These are phyloP conservation scores for Tauraco erythrolophus DNA, from an alignment of 2,113 vertebrate genomes.

Conservation along the genomic window DNA sequence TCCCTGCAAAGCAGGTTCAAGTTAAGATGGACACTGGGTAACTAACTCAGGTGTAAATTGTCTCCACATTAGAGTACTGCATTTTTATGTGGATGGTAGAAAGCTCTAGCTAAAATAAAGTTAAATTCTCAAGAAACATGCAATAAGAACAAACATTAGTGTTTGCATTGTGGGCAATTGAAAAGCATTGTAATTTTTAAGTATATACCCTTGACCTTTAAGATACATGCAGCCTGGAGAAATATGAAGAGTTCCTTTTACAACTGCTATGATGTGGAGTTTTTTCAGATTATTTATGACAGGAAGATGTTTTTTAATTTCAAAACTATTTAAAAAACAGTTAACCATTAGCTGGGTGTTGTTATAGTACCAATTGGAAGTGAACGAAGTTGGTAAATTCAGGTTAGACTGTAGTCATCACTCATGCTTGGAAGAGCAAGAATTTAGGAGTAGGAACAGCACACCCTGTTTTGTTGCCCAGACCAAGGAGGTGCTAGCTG, in stretches of 20 bases:
- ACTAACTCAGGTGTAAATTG: not conserved
- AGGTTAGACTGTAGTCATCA: not conserved
- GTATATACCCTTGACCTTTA: not conserved
- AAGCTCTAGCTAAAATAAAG: not conserved
- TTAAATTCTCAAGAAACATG: not conserved
- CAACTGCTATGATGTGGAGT: not conserved
- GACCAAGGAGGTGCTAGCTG: not conserved
- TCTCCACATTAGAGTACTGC: not conserved
- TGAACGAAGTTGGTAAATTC: not conserved
- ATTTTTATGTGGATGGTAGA: not conserved
- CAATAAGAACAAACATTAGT: not conserved
- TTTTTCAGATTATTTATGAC: not conserved
- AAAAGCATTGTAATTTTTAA: not conserved
- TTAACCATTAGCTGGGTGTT: not conserved
- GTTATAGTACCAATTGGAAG: not conserved
- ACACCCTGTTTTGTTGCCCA: not conserved
- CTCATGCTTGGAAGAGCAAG: not conserved
- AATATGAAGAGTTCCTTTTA: not conserved
- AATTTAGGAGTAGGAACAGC: not conserved
- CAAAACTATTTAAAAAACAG: not conserved
- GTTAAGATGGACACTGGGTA: not conserved
- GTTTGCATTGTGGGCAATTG: not conserved
- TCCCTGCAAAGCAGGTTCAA: not conserved
- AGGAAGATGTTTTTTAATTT: not conserved
- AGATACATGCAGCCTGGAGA: not conserved